Conservation (phyloP, 2,888 invertebrate species). For the Philopedon plagiatum region DNA sequence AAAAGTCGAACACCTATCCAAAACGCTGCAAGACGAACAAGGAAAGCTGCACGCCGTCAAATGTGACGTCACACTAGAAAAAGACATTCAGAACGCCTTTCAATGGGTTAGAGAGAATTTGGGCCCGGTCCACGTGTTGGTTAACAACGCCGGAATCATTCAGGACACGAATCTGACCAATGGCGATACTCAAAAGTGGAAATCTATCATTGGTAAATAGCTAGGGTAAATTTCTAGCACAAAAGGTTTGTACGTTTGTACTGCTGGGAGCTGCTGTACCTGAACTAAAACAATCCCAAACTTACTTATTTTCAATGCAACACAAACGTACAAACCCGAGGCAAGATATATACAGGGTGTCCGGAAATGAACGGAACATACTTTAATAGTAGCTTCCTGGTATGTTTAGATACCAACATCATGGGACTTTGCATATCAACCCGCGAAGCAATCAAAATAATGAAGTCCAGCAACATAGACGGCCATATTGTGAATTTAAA, state of each 20-base stretch:
- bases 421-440: conserved; percentile 55
- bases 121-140: conserved; percentile 54
- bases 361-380: too few relatives aligned
- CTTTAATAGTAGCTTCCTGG: too few relatives aligned
- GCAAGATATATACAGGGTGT: too few relatives aligned
- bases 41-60: conserved; percentile 52
- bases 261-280: too few relatives aligned
- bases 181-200: conserved; percentile 50
- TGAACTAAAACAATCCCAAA: too few relatives aligned
- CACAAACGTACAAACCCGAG: too few relatives aligned
- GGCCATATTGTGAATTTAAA: conserved; percentile 58
- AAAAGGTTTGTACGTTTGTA: too few relatives aligned
- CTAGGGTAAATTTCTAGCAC: too few relatives aligned
- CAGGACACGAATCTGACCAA: conserved; percentile 45
- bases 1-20: conserved; percentile 46
- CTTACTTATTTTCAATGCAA: too few relatives aligned
- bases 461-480: conserved; percentile 54
- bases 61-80: conserved; percentile 54
- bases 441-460: conserved; percentile 55
- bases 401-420: conserved; percentile 52
- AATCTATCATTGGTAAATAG: conserved; percentile 38
- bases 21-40: conserved; percentile 40
- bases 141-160: conserved; percentile 55
- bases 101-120: conserved; percentile 52
- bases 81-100: conserved; percentile 53